Percentiles rank a stretch among this genome's conserved stretches.
Evolutionary conservation across 1,140 invertebrate genomes (phyloP).

Genomic region (Halotydeus destructor): DNA sequence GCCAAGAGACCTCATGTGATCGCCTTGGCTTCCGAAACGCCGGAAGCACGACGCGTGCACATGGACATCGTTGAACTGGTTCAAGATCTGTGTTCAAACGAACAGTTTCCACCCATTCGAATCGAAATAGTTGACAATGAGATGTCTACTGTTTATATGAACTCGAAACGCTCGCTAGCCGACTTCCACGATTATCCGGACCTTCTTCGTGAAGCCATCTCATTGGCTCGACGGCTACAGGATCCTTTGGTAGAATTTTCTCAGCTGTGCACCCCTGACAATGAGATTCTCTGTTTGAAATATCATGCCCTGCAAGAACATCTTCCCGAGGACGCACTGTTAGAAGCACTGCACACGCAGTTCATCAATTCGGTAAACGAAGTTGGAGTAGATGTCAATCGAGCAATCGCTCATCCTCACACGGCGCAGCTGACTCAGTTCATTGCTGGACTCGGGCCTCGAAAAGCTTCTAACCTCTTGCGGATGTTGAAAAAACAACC

Average conservation of each 20-base stretch:
- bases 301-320: slow-evolving; percentile 75
- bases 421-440: slow-evolving; percentile 85
- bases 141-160: slow-evolving; percentile 67
- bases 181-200: slow-evolving; percentile 83
- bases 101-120: slow-evolving; percentile 64
- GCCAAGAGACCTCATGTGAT: slow-evolving; percentile 84
- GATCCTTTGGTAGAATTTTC: slow-evolving; percentile 91
- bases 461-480: slow-evolving; percentile 74
- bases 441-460: slow-evolving; percentile 83
- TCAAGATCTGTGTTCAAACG: slow-evolving; percentile 46
- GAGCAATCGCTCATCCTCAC: slow-evolving; percentile 64
- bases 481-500: slow-evolving; percentile 48
- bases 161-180: slow-evolving; percentile 59
- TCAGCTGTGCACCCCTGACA: slow-evolving; percentile 78
- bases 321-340: slow-evolving; percentile 56
- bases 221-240: slow-evolving; percentile 68
- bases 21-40: slow-evolving; percentile 62
- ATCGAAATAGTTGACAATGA: slow-evolving; percentile 86
- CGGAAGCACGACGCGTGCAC: slow-evolving; percentile 63
- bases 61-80: slow-evolving; percentile 60
- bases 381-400: slow-evolving; percentile 95
- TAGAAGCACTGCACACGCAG: slow-evolving; percentile 64
- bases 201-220: slow-evolving; percentile 69
- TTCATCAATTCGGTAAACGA: slow-evolving; percentile 86
- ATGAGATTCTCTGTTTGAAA: slow-evolving; percentile 81